Conservation (phyloP, 2,888 invertebrate species). For the Halictus ligatus region DNA sequence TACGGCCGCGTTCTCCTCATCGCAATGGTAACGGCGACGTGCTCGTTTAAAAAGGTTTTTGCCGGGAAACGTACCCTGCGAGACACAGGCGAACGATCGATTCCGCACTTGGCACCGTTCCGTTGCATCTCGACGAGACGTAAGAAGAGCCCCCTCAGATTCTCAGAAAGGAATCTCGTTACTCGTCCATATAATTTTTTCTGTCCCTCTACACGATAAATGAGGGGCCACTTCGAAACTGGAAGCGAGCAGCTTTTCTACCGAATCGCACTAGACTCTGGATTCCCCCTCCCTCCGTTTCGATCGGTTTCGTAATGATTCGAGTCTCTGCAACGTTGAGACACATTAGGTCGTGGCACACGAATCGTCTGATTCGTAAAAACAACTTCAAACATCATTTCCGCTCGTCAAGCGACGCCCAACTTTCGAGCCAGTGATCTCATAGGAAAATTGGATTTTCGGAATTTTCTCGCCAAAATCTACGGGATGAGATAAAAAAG, state of each 20-base stretch:
- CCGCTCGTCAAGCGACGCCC: no score
- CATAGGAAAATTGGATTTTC: no score
- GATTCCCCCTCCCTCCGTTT: not conserved
- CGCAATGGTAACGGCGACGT: conserved; percentile 1
- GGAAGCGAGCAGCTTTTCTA: conserved; percentile 37
- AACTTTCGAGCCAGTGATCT: no score
- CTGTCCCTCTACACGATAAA: conserved; percentile 16
- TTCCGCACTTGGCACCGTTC: conserved; percentile 29
- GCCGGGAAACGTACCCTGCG: conserved; percentile 14
- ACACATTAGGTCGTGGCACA: not conserved
- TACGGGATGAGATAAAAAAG: no score
- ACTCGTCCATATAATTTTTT: conserved; percentile 34
- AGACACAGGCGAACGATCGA: conserved; percentile 13
- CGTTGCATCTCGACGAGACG: conserved; percentile 17
- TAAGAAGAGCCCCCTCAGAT: conserved; percentile 25
- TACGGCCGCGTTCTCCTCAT: conserved; percentile 8
- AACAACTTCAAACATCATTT: no score
- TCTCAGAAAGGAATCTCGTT: conserved; percentile 59
- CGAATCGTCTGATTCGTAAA: no score
- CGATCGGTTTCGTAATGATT: not conserved
- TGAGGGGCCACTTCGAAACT: conserved; percentile 34
- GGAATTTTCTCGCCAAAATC: no score
- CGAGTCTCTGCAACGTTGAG: not conserved
- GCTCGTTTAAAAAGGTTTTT: conserved; percentile 29
- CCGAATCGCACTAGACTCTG: not conserved